Base-by-base conservation (phyloP, 1,140 invertebrate genomes). In the Pentalonia nigronervosa region DNA sequence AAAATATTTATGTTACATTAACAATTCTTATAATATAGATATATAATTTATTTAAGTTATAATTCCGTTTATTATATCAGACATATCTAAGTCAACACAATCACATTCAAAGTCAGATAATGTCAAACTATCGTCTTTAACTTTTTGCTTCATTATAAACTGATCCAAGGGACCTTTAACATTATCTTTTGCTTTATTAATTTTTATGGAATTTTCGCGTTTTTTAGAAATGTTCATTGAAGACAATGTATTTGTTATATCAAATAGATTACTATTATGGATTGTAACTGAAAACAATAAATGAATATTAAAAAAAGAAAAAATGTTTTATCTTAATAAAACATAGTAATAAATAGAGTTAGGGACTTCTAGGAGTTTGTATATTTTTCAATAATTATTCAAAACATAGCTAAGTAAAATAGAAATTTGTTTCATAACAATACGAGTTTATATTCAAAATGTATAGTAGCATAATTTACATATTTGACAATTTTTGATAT, bases 91-190 rank as follows among this genome's bases (percentile, higher is more conserved):
- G 67, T 89, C 87, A 89, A 47, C 67, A 17, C 91, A 67, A 91
- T 94, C 94, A 89, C 94, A 94, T 36, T 94, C 94, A 93, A 94
- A 94, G 88, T 94, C 94, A 25, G 94, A 94, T 7, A 93, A 93
- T 89, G 93, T 91, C 7, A 94, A 89, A 92, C 92, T 94, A 53
- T 94, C 88, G 8, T 94, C 60, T 45, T 41, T 41, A 91, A 23
- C 41, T 25, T 41, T 25, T 87, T 91, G n/a, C 21, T n/a, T 67
- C n/a, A 6, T 76, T 41, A 89, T 8, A 50, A 93, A 94, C 47
- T 84, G 9, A 84, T 67, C 45, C 23, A 90, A 45, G 23, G 83
- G 84, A 48, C 83, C 83, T 41, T 91, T 67, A 6, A 47, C 1
- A 3, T 25, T 56, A 50, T 30, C 0, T 30, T 48, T 83, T 60